These are phyloP conservation scores for Latrodectus geometricus DNA, from an alignment of 1,140 invertebrate species.

Conservation along the genomic window DNA sequence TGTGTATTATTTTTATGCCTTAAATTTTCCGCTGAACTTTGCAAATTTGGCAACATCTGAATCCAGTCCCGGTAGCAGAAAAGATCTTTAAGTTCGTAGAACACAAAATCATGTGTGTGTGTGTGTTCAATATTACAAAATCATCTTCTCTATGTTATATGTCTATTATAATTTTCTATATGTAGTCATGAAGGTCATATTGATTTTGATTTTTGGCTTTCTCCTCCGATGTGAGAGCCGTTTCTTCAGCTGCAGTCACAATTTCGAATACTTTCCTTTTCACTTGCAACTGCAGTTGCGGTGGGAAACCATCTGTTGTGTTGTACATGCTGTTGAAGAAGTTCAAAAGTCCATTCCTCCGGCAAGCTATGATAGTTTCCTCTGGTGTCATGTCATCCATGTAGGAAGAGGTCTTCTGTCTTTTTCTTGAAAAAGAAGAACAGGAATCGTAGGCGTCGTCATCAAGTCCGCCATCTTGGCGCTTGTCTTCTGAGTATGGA, in stretches of 20 bases:
- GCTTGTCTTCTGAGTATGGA: not conserved
- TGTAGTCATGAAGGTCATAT: conserved; percentile 16
- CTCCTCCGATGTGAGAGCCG: conserved; percentile 6
- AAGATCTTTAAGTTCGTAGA: too few species aligned
- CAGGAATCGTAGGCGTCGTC: conserved; percentile 6
- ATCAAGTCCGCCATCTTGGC: not conserved
- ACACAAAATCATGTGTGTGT: too few species aligned
- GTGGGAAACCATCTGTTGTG: conserved; percentile 14
- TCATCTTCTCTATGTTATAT: too few species aligned
- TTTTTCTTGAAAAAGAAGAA: not conserved
- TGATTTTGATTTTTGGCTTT: conserved; percentile 10
- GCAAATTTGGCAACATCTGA: too few species aligned
- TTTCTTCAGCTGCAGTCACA: conserved; percentile 35
- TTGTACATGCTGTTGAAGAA: conserved; percentile 46
- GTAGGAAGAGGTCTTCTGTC: not conserved
- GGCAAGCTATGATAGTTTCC: not conserved
- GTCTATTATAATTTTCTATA: not conserved
- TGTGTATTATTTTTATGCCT: too few species aligned
- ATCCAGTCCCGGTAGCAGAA: too few species aligned
- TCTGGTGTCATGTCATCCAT: not conserved
- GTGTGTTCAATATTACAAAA: too few species aligned
- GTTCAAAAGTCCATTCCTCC: conserved; percentile 14
- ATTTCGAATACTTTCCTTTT: conserved; percentile 40
- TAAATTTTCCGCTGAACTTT: too few species aligned
- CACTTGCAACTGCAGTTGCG: conserved; percentile 27